Base-by-base conservation (phyloP, 2,797 vertebrate genomes). In the Rhinella marina region DNA sequence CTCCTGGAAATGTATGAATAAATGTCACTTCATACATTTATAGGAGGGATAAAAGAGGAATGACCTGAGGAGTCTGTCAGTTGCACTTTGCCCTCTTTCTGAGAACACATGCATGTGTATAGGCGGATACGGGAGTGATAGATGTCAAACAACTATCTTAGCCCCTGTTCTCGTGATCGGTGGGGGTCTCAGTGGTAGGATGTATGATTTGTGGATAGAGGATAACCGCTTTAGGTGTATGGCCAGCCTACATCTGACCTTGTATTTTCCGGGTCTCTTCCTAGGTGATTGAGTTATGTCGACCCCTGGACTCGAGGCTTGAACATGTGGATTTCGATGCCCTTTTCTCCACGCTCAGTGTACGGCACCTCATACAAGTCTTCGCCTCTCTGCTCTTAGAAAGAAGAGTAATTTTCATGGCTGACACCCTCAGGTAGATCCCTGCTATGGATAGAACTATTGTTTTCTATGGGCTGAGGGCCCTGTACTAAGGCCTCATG, bases 321-420 rank as follows among this genome's bases (percentile, higher is more conserved):
- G 98, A 99, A 90, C 98, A 99, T 0, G 98, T 99, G 77, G 97
- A 99, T 91, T 99, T 99, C 0, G 97, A 98, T 92, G 98, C 97
- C 90, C 94, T 99, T 90, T 99, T 99, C 93, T 95, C 96, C 29
- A 98, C 97, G 0, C 95, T 99, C 92, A 98, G 96, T 9, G 93
- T 99, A 78, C 96, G 98, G 82, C 97, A 98, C 82, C 95, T 99
- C 85, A 95, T 98, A 76, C 95, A 97, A 82, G 96, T 99, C 70
- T 99, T 99, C n/a, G 97, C 97, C 87, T 99, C 98, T 25, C 92
- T 99, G 77, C 96, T 99, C 21, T 94, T 99, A 92, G 98, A 99
- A 91, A 96, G 98, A 88, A 95, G 98, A 90, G 97, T 99, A 91
- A 99, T 99, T 92, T 98, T 99, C 86, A 96, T 97, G 0, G 98